phyloP scores from a whole-genome alignment of 1,140 invertebrate genomes.

The Whitmania pigra region DNA sequence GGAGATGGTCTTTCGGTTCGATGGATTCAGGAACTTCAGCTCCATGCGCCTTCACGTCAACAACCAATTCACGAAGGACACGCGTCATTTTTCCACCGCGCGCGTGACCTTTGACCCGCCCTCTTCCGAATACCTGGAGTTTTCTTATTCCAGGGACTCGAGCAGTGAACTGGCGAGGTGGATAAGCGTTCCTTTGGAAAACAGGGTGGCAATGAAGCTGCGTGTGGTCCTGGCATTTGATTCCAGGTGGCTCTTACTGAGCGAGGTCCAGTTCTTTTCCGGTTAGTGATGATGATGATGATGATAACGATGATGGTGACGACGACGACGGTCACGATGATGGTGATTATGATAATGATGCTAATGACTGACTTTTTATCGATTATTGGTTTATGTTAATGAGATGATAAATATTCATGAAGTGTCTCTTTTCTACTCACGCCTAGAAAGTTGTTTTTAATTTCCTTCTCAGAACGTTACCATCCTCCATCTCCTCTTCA shows the following conservation, averaged over 20 bases:
- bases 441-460: no score
- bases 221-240: conserved; percentile 67
- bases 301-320: no score
- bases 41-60: conserved; percentile 67
- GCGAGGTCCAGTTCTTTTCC: conserved; percentile 54
- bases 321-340: no score
- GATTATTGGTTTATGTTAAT: no score
- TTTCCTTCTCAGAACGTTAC: no score
- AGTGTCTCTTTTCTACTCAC: no score
- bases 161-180: conserved; percentile 54
- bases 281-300: conserved; percentile 28
- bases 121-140: conserved; percentile 49
- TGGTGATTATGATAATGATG: no score
- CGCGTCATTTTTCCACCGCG: conserved; percentile 51
- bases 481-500: no score
- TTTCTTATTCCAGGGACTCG: conserved; percentile 62
- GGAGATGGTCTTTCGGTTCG: conserved; percentile 63
- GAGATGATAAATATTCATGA: no score
- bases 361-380: no score
- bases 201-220: conserved; percentile 60
- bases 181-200: conserved; percentile 11
- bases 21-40: conserved; percentile 70
- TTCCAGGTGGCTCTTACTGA: conserved; percentile 73
- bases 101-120: conserved; percentile 58
- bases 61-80: conserved; percentile 56